These are phyloP conservation scores for Vollenhovia emeryi DNA, from an alignment of 1,140 invertebrate genomes.

Conservation along the genomic window DNA sequence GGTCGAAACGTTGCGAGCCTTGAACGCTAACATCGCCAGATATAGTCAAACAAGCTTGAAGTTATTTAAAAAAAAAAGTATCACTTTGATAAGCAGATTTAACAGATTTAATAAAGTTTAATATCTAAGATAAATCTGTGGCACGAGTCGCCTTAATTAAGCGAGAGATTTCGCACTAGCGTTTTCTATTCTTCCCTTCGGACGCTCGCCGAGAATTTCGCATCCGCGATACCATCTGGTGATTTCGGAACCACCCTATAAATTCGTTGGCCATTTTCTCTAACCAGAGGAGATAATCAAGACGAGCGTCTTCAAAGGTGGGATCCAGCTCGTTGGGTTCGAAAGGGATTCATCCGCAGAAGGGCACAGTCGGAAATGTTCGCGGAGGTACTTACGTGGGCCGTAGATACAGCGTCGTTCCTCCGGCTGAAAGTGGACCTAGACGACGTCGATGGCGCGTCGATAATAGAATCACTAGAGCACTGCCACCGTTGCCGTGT, in stretches of 20 bases:
- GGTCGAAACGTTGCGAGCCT: too few relatives aligned
- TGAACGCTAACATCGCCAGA: too few relatives aligned
- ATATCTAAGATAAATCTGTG: not conserved
- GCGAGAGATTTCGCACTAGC: not conserved
- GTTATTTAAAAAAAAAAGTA: not conserved
- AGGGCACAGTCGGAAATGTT: constrained; percentile 11
- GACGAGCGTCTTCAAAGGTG: not conserved
- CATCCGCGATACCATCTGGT: not conserved
- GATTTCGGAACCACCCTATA: not conserved
- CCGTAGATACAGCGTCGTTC: constrained; percentile 48
- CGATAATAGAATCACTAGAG: constrained; percentile 68
- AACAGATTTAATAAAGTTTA: not conserved
- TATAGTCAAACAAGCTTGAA: too few relatives aligned
- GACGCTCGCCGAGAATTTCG: not conserved
- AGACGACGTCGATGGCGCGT: constrained; percentile 51
- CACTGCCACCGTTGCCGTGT: constrained; percentile 51
- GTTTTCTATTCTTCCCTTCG: not conserved
- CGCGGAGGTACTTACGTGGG: constrained; percentile 46
- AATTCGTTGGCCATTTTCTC: not conserved
- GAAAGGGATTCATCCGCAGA: not conserved
- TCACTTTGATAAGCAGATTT: not conserved
- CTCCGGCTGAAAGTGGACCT: constrained; percentile 32
- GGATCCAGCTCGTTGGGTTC: not conserved
- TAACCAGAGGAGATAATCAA: not conserved
- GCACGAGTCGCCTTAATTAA: too few relatives aligned